Base-by-base conservation (phyloP, 2,888 invertebrate species). In the Parnassius glacialis region DNA sequence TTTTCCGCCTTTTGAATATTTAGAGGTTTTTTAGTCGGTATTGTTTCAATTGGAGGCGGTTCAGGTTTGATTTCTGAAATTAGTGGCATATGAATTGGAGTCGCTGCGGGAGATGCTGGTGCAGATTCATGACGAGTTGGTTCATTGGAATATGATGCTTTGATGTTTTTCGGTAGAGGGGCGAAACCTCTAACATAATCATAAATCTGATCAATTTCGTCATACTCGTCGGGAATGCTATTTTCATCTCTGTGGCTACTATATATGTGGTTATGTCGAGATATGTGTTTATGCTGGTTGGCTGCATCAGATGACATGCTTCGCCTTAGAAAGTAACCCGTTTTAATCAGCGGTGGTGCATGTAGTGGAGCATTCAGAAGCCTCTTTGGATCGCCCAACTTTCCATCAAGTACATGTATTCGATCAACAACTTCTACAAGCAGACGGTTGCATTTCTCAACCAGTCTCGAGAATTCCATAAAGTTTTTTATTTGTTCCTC, bases 201-300 rank as follows among this genome's bases (percentile, higher is more conserved):
- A 81, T 98, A 98, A 69, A 98, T 97, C 86, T 98, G 97, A 92
- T 98, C 98, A 72, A 98, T 97, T 87, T 98, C 98, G 73, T 98
- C 97, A 85, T 98, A 97, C 76, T 97, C 97, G 80, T 97, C 96
- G 43, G 95, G 93, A 57, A 93, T 92, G 68, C 93, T 92, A 71
- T 93, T 94, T 75, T 94, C 94, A 73, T 94, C 95, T 78, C 93
- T 92, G 72, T 93, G 93, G 69, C 90, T 92, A 70, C 90, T 90
- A 74, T 92, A 90, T 68, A 91, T 90, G 71, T 91, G 92, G 74
- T 84, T 92, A 70, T 91, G 93, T 64, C 93, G 89, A 63, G 90
- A 78, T 61, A 90, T 73, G 66, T 91, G 87, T 78, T 92, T 92
- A 69, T 90, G 93, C 73, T 92, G 94, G 75, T 88, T 93, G 0